A percentile compares a stretch with the other conserved stretches of the same genome.
Evolutionary conservation across 1,140 invertebrate genomes (phyloP).

Genomic region (Leptonema lineaticorne): DNA sequence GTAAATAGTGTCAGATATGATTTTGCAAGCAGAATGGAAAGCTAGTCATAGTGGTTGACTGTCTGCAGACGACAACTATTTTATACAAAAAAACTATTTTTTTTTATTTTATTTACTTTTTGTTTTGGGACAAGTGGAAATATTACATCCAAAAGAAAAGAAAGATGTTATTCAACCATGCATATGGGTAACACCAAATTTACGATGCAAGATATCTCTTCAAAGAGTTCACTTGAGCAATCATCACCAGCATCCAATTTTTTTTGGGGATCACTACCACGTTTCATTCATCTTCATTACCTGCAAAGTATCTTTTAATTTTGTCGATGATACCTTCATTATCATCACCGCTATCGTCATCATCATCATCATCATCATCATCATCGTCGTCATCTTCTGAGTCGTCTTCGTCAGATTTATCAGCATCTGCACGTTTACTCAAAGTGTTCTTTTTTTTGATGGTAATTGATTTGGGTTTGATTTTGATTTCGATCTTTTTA

Average conservation of each 20-base stretch:
- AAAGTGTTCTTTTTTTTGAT: conserved; percentile 24
- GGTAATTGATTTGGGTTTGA: conserved; percentile 23
- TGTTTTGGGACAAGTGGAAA: conserved; percentile 50
- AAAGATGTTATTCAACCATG: conserved; percentile 50
- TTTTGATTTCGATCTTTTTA: conserved; percentile 27
- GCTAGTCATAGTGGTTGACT: conserved; percentile 43
- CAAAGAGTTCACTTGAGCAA: conserved; percentile 33
- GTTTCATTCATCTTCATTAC: conserved; percentile 52
- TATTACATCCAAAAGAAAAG: conserved; percentile 49
- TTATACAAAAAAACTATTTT: conserved; percentile 44
- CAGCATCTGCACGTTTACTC: conserved; percentile 25
- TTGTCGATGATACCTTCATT: conserved; percentile 56
- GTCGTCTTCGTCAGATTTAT: conserved; percentile 28
- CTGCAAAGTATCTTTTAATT: conserved; percentile 55
- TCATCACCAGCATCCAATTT: conserved; percentile 39
- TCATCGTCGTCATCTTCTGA: conserved; percentile 46
- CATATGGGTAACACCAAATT: conserved; percentile 51
- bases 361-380: conserved; percentile 50
- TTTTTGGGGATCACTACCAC: conserved; percentile 48
- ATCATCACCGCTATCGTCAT: conserved; percentile 54
- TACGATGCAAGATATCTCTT: conserved; percentile 34
- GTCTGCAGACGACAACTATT: conserved; percentile 54
- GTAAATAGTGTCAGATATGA: conserved; percentile 39
- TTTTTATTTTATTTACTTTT: no score
- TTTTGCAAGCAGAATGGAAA: conserved; percentile 42